Base-by-base conservation (phyloP, 1,140 invertebrate species). In the Oppia nitens region DNA sequence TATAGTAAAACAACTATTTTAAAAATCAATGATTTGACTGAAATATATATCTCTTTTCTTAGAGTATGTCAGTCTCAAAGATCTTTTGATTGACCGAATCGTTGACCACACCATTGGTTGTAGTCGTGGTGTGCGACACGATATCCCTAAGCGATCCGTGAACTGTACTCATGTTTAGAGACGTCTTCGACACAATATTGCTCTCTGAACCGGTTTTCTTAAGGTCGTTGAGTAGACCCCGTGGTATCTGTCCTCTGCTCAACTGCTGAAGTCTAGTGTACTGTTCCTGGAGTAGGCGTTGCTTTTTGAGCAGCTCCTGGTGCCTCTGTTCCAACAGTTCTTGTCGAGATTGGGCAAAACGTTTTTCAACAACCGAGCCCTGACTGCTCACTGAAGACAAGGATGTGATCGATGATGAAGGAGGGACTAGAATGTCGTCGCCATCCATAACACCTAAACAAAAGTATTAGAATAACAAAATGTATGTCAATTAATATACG, bases 141-240 rank as follows among this genome's bases (percentile, higher is more conserved):
- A 57, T 3, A 50, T 57, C 48, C 17, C 48, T 48, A 24, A 57
- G 40, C 27, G 56, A 57, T 17, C 56, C 56, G 24, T 57, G 55
- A 20, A 57, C 55, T 11, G 56, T 49, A 24, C 57, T 59, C n/a
- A 59, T 6, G 20, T 20, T 20, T 9, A 50, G 29, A 3, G 60
- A 47, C 78, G 88, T 83, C 68, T 88, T 89, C n/a, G 81, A 81
- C 21, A 88, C 71, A 2, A 91, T 72, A 69, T 90, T 90, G 24
- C 84, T 85, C 68, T 90, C 87, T 64, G 83, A 87, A n/a, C 86
- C 86, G 0, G 85, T 87, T 68, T 88, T 88, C 70, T 90, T 89
- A 3, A 89, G 71, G 50, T 69, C 70, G 29, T 61, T 56, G 78
- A 76, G 62, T 17, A 63, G 23, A n/a, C 56, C 56, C 23, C 61